These are phyloP conservation scores for Gallinago solitaria DNA, from an alignment of 2,797 vertebrate species.

Conservation along the genomic window DNA sequence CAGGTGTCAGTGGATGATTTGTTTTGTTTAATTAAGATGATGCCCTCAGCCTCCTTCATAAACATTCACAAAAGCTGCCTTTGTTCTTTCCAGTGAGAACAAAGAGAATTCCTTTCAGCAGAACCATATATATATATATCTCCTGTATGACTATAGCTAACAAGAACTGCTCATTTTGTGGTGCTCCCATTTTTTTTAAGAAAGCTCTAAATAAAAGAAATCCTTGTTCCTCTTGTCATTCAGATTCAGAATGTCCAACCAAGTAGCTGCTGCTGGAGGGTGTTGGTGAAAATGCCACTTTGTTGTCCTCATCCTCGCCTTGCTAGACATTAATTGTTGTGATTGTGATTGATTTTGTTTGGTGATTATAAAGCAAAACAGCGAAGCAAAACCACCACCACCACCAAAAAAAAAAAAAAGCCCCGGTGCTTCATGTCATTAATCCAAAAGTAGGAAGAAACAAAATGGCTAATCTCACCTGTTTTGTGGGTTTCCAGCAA, in stretches of 20 bases:
- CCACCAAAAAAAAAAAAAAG: too few relatives aligned
- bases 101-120: conserved; percentile 24
- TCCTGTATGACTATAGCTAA: neutral
- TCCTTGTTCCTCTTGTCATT: neutral
- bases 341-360: neutral
- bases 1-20: conserved; percentile 30
- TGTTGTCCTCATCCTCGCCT: neutral
- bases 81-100: neutral
- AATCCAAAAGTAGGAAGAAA: neutral
- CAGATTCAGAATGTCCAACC: neutral
- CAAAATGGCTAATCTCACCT: neutral
- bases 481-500: neutral
- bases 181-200: conserved; percentile 3
- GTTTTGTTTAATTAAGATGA: conserved; percentile 41
- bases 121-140: neutral
- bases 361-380: neutral
- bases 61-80: conserved; percentile 27
- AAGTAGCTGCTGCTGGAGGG: conserved; percentile 22
- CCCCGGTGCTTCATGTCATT: neutral
- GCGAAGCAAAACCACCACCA: neutral
- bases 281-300: neutral
- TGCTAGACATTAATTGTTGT: neutral
- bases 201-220: conserved; percentile 26
- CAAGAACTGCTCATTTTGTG: conserved; percentile 8
- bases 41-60: neutral